phyloP scores from a whole-genome alignment of 2,113 vertebrate genomes.

The Corynorhinus townsendii region DNA sequence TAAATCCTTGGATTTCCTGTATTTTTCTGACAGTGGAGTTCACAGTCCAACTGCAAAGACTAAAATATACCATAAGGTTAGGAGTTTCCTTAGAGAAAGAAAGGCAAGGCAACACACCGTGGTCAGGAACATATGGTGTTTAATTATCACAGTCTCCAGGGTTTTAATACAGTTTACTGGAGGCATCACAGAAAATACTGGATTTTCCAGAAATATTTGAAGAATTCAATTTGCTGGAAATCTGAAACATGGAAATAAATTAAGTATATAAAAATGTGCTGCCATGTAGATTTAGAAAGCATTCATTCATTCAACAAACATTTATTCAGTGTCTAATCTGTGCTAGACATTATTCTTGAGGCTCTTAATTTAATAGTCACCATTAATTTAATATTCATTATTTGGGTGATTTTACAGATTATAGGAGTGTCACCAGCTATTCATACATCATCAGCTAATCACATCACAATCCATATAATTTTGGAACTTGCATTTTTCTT shows the following conservation, averaged over 20 bases:
- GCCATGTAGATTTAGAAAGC: background rate
- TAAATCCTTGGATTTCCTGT: constrained; percentile 30
- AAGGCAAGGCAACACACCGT: background rate
- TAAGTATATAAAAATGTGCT: background rate
- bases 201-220: constrained; percentile 20
- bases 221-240: constrained; percentile 30
- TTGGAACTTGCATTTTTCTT: constrained; percentile 4
- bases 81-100: constrained; percentile 29
- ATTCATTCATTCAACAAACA: background rate
- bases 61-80: background rate
- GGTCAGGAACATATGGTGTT: background rate
- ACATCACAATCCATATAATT: background rate
- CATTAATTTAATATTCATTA: background rate
- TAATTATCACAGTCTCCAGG: background rate
- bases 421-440: background rate
- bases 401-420: background rate
- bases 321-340: background rate
- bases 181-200: background rate
- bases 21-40: constrained; percentile 43
- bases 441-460: background rate
- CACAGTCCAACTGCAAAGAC: constrained; percentile 19
- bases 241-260: background rate
- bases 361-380: constrained; percentile 3
- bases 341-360: background rate
- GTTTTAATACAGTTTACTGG: background rate